phyloP scores from a whole-genome alignment of 1,140 invertebrate species.

The Chymomyza costata region DNA sequence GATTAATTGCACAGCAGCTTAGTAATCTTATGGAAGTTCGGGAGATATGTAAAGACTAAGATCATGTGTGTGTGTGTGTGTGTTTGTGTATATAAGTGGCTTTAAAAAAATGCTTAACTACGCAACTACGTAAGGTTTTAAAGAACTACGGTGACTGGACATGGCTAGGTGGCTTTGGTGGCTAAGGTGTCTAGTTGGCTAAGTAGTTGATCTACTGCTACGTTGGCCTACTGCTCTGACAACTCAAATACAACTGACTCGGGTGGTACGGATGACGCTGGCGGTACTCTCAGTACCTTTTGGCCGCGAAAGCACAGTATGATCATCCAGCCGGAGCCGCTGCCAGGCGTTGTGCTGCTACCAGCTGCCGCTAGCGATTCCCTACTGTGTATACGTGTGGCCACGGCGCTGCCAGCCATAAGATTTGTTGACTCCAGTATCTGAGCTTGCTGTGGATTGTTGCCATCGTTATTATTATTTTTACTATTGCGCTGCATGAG shows the following conservation, averaged over 20 bases:
- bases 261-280: slow-evolving; percentile 73
- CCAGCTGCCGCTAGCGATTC: slow-evolving; percentile 12
- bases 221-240: slow-evolving; percentile 71
- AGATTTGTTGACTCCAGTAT: slow-evolving; percentile 4
- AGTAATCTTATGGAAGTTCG: too few relatives aligned
- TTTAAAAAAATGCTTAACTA: too few relatives aligned
- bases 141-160: too few relatives aligned
- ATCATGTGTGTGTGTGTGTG: slow-evolving; percentile 8
- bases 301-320: slow-evolving; percentile 70
- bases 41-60: too few relatives aligned
- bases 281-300: slow-evolving; percentile 74
- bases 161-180: too few relatives aligned
- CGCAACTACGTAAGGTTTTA: slow-evolving; percentile 32
- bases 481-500: slow-evolving; percentile 35
- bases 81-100: not conserved
- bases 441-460: not conserved
- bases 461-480: slow-evolving; percentile 27
- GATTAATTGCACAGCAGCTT: too few relatives aligned
- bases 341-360: not conserved
- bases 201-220: slow-evolving; percentile 24
- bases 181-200: slow-evolving; percentile 18
- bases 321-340: slow-evolving; percentile 59
- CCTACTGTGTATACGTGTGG: slow-evolving; percentile 38
- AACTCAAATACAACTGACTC: slow-evolving; percentile 76
- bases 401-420: slow-evolving; percentile 1